A percentile compares a stretch with the other conserved stretches of the same genome.
Conservation (phyloP, 2,888 invertebrate genomes). For the Polydesmus complanatus region DNA sequence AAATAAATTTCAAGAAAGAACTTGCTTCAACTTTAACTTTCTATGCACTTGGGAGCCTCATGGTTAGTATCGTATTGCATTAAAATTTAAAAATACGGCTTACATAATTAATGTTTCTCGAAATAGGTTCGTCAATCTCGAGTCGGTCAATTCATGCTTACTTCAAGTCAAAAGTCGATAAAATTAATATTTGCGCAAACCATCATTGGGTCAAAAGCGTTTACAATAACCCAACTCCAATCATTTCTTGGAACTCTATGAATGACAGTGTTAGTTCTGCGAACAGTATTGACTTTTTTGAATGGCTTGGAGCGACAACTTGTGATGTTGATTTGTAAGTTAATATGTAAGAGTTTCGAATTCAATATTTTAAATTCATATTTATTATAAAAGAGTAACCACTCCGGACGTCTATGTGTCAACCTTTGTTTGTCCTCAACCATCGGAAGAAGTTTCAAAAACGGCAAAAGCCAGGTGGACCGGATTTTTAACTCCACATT, state of each 20-base stretch:
- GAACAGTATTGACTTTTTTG: neutral
- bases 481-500: conserved; percentile 3
- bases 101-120: too few relatives aligned
- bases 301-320: neutral
- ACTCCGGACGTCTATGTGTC: conserved; percentile 1
- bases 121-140: too few relatives aligned
- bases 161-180: neutral
- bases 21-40: conserved; percentile 6
- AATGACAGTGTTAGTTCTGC: neutral
- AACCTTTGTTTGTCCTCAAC: conserved; percentile 1
- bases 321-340: conserved; percentile 6
- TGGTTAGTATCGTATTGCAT: too few relatives aligned
- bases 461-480: neutral
- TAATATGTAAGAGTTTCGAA: neutral
- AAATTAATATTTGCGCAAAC: neutral
- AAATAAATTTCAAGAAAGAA: conserved; percentile 1
- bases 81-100: neutral
- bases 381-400: too few relatives aligned
- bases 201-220: neutral
- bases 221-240: neutral
- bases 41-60: conserved; percentile 6
- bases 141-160: conserved; percentile 1
- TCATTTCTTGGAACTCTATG: neutral
- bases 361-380: too few relatives aligned
- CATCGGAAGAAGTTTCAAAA: neutral